Evolutionary conservation across 2,888 invertebrate genomes (phyloP), one percentile per base, ranked within the genome.

Genomic region (Lamellibrachia columna): DNA sequence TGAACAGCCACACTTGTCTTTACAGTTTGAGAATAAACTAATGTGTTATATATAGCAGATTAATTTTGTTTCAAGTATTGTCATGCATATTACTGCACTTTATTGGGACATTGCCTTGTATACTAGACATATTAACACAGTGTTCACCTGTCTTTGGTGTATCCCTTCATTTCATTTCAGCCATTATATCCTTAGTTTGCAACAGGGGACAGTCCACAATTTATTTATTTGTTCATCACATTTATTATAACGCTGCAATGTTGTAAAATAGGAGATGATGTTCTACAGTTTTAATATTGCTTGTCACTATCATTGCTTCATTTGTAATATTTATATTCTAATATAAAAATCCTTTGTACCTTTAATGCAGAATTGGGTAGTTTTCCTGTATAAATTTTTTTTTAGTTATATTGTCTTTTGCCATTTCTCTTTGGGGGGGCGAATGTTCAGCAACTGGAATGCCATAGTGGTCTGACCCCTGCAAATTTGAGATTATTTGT

Each of bases 1-100:
- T 60, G 60, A 60, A 60, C 75, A 75, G 75, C 75, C 75, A 75
- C 75, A n/a, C n/a, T 75, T 75, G 75, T 75, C 22, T 75, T 75
- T 22, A 75, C 22, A 75, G 75, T 75, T 75, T 75, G n/a, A 75
- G 22, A 75, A 75, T 75, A 75, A 75, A 75, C 75, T 75, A 58
- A 58, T 15, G 75, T 60, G 60, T 60, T 60, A 60, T 9, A 15
- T 40, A 40, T 40, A 40, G 40, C 40, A 40, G 40, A 40, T 40
- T 40, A 40, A 40, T 40, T 40, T 40, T 40, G 40, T 40, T 40
- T 40, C 40, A 40, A 40, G 40, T 40, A 40, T 40, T 40, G 40
- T 75, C 75, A 22, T 15, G 22, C 75, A 75, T 6, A 75, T 75
- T 75, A 75, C 75, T 22, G 2, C 7, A 55, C 55, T 9, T 3